phyloP scores from a whole-genome alignment of 2,888 invertebrate species.

The Caenorhabditis japonica region DNA sequence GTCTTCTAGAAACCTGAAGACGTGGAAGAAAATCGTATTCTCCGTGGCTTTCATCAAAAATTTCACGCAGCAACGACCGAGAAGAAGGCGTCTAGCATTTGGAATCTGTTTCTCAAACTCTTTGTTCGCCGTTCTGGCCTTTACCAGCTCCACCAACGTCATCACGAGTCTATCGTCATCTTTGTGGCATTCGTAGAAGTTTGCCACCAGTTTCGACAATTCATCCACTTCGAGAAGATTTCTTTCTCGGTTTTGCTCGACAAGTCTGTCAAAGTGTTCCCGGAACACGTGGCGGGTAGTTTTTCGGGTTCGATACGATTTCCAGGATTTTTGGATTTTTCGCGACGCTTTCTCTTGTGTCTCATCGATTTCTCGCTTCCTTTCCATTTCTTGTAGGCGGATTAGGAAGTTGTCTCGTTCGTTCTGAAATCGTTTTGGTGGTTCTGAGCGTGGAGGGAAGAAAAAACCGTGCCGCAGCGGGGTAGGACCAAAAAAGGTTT shows the following conservation, averaged over 20 bases:
- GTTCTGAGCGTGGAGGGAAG: too few species aligned
- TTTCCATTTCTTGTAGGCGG: constrained; percentile 30
- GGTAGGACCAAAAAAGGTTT: too few species aligned
- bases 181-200: constrained; percentile 32
- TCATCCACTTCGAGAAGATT: constrained; percentile 4
- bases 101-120: constrained; percentile 6
- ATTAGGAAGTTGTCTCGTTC: constrained; percentile 49
- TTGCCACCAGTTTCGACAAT: constrained; percentile 26
- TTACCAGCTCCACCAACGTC: constrained; percentile 22
- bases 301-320: not conserved
- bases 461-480: too few species aligned
- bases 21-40: constrained; percentile 39
- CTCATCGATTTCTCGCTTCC: constrained; percentile 20
- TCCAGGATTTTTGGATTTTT: constrained; percentile 39
- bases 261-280: constrained; percentile 21
- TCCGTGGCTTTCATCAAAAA: constrained; percentile 31
- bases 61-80: constrained; percentile 31
- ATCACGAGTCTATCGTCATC: constrained; percentile 46
- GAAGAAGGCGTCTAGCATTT: constrained; percentile 10
- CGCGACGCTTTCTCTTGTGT: constrained; percentile 18
- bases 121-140: constrained; percentile 8
- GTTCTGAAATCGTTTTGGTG: constrained; percentile 45
- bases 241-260: not conserved
- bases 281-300: not conserved
- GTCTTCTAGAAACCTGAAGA: constrained; percentile 45